These are phyloP conservation scores for Drosophila melanosoma DNA, from an alignment of 2,888 invertebrate genomes.

Conservation along the genomic window DNA sequence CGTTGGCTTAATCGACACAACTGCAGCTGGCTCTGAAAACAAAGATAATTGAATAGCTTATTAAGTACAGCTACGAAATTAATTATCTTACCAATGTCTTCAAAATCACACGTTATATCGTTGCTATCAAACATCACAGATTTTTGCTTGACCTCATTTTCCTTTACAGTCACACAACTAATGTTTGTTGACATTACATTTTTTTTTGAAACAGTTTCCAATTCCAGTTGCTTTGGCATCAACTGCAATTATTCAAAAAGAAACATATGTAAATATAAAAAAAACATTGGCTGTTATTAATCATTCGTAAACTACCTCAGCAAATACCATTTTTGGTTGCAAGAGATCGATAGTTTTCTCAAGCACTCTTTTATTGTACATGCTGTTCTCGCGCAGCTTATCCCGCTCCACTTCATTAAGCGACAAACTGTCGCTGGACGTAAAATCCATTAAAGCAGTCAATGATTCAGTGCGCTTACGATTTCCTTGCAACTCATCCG, in stretches of 20 bases:
- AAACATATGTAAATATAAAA: background rate
- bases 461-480: constrained; percentile 9
- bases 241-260: constrained; percentile 17
- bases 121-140: constrained; percentile 36
- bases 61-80: background rate
- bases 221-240: background rate
- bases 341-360: constrained; percentile 63
- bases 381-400: constrained; percentile 37
- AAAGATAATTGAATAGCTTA: background rate
- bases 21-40: constrained; percentile 25
- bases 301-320: constrained; percentile 19
- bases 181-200: constrained; percentile 18
- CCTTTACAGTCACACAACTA: background rate
- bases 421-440: constrained; percentile 45
- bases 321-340: constrained; percentile 11
- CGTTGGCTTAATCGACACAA: background rate
- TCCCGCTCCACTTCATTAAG: constrained; percentile 39
- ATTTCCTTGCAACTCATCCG: constrained; percentile 41
- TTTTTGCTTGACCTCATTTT: constrained; percentile 12
- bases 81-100: constrained; percentile 39
- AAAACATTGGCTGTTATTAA: background rate
- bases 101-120: constrained; percentile 45
- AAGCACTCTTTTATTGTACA: constrained; percentile 23
- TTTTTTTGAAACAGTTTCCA: constrained; percentile 3
- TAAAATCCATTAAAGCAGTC: constrained; percentile 4